Evolutionary conservation across 2,113 vertebrate genomes (phyloP).

Genomic region (Isurus oxyrinchus): DNA sequence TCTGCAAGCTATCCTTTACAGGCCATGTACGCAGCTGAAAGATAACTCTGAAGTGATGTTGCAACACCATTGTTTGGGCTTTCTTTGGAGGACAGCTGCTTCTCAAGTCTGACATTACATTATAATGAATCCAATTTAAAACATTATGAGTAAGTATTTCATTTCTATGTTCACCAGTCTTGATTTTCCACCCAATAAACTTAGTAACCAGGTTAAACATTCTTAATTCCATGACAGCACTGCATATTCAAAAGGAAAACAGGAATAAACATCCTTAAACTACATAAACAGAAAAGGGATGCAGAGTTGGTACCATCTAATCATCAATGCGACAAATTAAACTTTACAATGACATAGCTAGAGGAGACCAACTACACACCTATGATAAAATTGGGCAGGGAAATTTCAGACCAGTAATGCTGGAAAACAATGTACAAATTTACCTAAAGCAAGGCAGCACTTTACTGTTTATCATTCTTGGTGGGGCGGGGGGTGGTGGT

Average conservation of each 20-base stretch:
- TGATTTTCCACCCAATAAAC: too few relatives aligned
- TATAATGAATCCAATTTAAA: not conserved
- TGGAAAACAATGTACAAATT: not conserved
- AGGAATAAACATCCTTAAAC: not conserved
- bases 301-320: not conserved
- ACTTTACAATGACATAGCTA: not conserved
- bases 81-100: not conserved
- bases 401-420: not conserved
- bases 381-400: not conserved
- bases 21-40: not conserved
- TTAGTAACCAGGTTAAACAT: not conserved
- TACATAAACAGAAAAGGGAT: not conserved
- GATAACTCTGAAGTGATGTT: not conserved
- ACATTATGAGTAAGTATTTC: not conserved
- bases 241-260: not conserved
- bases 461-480: not conserved
- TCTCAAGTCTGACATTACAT: not conserved
- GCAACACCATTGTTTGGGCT: not conserved
- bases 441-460: not conserved
- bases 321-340: not conserved
- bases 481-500: too few relatives aligned
- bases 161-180: too few relatives aligned
- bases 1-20: not conserved
- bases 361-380: not conserved
- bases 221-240: not conserved